A percentile compares a stretch with the other conserved stretches of the same genome.
phyloP scores from a whole-genome alignment of 2,888 invertebrate species.

The Agrochola circellaris region DNA sequence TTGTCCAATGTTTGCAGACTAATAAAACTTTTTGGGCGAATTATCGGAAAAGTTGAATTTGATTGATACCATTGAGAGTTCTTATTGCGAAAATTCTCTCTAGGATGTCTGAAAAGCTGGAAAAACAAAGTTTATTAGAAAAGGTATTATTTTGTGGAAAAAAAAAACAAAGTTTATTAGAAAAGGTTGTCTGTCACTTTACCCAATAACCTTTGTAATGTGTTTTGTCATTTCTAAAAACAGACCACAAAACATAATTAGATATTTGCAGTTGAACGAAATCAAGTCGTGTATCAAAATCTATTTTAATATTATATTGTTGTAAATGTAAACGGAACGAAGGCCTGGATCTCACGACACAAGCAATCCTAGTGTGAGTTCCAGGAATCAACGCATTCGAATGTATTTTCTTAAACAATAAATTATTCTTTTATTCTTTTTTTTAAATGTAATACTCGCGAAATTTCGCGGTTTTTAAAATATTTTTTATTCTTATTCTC shows the following conservation, averaged over 20 bases:
- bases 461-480: too few species aligned
- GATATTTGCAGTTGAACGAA: background rate
- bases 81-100: slow-evolving; percentile 41
- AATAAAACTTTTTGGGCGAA: slow-evolving; percentile 60
- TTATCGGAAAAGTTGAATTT: slow-evolving; percentile 59
- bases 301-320: background rate
- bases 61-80: slow-evolving; percentile 57
- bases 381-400: too few species aligned
- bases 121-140: slow-evolving; percentile 26
- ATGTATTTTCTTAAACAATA: too few species aligned
- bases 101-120: slow-evolving; percentile 22
- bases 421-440: too few species aligned
- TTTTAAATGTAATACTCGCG: too few species aligned
- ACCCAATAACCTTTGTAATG: background rate
- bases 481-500: too few species aligned
- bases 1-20: slow-evolving; percentile 32
- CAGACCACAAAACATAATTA: background rate
- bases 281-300: background rate
- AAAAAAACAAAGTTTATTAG: slow-evolving; percentile 27
- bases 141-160: too few species aligned
- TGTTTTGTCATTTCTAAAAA: background rate
- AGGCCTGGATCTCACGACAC: too few species aligned
- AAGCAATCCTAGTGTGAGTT: too few species aligned
- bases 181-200: slow-evolving; percentile 14
- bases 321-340: too few species aligned